Conservation (phyloP, 2,888 invertebrate genomes). For the Lepidonotus clava region DNA sequence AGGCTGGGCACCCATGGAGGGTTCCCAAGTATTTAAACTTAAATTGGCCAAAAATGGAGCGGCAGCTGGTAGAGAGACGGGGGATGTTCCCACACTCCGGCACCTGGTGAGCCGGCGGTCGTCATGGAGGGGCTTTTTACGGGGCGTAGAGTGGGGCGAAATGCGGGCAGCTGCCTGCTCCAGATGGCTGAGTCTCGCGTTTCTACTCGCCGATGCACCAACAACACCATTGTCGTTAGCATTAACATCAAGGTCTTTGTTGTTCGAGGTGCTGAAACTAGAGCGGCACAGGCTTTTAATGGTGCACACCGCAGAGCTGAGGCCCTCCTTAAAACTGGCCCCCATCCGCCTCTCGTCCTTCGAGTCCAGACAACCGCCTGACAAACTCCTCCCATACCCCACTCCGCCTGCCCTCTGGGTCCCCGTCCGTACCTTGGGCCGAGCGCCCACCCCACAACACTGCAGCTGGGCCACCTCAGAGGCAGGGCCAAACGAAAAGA, state of each 20-base stretch:
- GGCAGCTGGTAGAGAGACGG: not conserved
- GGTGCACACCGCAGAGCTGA: conserved; percentile 1
- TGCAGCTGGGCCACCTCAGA: not conserved
- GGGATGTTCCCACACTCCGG: conserved; percentile 14
- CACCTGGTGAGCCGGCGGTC: not conserved
- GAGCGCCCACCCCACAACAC: not conserved
- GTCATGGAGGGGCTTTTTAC: not conserved
- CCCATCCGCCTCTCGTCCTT: not conserved
- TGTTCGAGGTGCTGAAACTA: not conserved
- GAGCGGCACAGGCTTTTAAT: conserved; percentile 2
- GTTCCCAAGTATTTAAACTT: not conserved
- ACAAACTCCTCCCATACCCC: not conserved
- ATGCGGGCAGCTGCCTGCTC: not conserved
- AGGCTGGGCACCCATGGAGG: no score
- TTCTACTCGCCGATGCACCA: not conserved
- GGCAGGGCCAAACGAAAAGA: not conserved
- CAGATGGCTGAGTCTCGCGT: not conserved
- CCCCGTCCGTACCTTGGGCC: not conserved
- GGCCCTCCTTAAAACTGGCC: not conserved
- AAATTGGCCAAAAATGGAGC: not conserved
- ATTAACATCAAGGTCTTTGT: not conserved
- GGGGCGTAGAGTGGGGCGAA: not conserved
- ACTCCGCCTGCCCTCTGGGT: not conserved
- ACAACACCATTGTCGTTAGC: not conserved
- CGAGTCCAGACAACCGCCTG: not conserved